Evolutionary conservation across 2,113 vertebrate genomes (phyloP), one percentile per base, ranked within the genome.

Genomic region (Dryoscopus gambensis): DNA sequence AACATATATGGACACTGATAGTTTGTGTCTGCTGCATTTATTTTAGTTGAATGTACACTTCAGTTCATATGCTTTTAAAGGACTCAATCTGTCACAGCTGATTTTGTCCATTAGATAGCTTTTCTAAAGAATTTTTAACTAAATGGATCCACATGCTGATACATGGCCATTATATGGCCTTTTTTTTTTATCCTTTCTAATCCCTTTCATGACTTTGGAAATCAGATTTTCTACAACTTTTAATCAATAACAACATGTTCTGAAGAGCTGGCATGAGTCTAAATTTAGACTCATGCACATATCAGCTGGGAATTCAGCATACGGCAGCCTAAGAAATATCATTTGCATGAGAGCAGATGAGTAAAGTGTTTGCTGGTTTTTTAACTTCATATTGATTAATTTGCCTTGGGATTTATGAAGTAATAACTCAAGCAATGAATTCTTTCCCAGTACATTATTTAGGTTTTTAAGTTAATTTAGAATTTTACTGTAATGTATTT

Each of bases 371-470:
- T 87, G 62, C 55, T 85, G 30, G 0, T 25, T 85, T 93, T 88
- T 84, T 82, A 87, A 76, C 62, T 89, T 92, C 27, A 39, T 84
- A 89, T 83, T 94, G 89, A 97, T 95, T 89, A 84, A 96, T 86
- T 96, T 96, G 57, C 64, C 69, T 75, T 94, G 95, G 85, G 95
- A 96, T 81, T 95, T 93, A 93, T 95, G 73, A 92, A 81, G 64
- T 75, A 94, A 90, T 96, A 95, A 95, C 90, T 90, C 88, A 86
- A 92, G 76, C 68, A 68, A 80, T 87, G 14, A 94, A 84, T 94
- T 94, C 28, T 90, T 94, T 84, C 76, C 62, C 62, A 71, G 40
- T 86, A 94, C 81, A 52, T 86, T 92, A 80, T 96, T 95, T 89
- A 78, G 47, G 23, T 77, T 97, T 95, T 93, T 11, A 3, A 96